A percentile compares a stretch with the other conserved stretches of the same genome.
Evolutionary conservation across 2,113 vertebrate genomes (phyloP).

Genomic region (Typhlomys cinereus): DNA sequence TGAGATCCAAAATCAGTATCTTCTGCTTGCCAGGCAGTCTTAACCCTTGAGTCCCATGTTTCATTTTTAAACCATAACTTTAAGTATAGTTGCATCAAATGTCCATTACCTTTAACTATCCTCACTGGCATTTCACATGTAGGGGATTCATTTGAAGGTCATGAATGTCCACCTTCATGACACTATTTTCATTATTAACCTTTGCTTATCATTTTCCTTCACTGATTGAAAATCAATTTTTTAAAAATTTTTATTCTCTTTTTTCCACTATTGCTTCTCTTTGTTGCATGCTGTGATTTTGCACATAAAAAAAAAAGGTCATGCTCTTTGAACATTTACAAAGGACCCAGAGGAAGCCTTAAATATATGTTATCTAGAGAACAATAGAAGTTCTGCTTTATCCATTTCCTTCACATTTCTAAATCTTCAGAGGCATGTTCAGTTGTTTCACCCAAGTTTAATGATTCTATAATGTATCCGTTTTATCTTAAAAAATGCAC

Average conservation of each 20-base stretch:
- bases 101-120: neutral
- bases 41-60: too few species aligned
- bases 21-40: too few species aligned
- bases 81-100: neutral
- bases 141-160: neutral
- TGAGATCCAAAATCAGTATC: too few species aligned
- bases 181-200: slow-evolving; percentile 34
- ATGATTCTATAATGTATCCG: slow-evolving; percentile 64
- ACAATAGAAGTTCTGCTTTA: neutral
- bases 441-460: neutral
- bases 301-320: fast-evolving
- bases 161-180: neutral
- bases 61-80: neutral
- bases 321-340: neutral
- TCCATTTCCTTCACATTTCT: too few species aligned
- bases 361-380: neutral
- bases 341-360: neutral
- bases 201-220: neutral
- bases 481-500: slow-evolving; percentile 68
- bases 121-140: neutral
- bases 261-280: neutral
- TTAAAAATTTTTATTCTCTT: neutral
- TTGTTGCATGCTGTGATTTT: neutral
- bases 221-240: neutral
- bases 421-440: slow-evolving; percentile 40